These are phyloP conservation scores for Lithodes maja DNA, from an alignment of 2,888 invertebrate genomes.

Conservation along the genomic window DNA sequence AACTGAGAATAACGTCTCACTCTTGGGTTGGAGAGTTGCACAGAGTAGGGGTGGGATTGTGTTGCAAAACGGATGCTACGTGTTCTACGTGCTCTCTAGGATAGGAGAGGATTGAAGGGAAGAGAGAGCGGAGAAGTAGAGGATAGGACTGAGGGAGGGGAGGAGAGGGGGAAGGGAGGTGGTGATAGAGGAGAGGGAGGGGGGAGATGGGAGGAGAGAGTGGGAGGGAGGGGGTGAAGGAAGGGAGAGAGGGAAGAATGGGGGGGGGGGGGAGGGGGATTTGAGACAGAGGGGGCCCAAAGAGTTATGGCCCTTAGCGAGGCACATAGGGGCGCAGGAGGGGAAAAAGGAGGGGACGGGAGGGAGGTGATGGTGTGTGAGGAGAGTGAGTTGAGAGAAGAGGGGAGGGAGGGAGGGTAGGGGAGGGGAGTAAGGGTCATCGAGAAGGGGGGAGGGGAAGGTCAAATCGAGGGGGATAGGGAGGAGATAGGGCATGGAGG, in stretches of 20 bases:
- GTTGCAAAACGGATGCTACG: too few species aligned
- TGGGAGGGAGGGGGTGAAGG: neutral
- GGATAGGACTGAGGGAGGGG: too few species aligned
- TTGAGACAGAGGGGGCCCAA: constrained; percentile 1
- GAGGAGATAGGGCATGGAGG: neutral
- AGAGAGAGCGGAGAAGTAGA: too few species aligned
- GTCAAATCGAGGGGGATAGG: neutral
- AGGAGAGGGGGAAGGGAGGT: too few species aligned
- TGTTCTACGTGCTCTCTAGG: constrained; percentile 6
- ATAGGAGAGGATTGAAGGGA: neutral
- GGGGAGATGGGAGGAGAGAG: neutral
- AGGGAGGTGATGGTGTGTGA: neutral
- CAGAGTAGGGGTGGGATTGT: too few species aligned
- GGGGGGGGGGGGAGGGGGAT: neutral
- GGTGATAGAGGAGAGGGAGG: too few species aligned
- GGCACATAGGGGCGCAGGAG: constrained; percentile 3
- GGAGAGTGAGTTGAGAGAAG: neutral
- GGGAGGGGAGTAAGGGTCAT: neutral
- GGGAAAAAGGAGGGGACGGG: neutral
- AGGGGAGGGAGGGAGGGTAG: neutral
- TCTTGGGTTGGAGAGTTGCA: too few species aligned
- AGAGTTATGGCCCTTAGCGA: constrained; percentile 33
- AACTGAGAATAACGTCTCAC: too few species aligned
- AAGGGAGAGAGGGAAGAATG: neutral
- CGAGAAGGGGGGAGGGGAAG: constrained; percentile 7